phyloP scores from a whole-genome alignment of 1,140 invertebrate species.

The Heterodera schachtii region DNA sequence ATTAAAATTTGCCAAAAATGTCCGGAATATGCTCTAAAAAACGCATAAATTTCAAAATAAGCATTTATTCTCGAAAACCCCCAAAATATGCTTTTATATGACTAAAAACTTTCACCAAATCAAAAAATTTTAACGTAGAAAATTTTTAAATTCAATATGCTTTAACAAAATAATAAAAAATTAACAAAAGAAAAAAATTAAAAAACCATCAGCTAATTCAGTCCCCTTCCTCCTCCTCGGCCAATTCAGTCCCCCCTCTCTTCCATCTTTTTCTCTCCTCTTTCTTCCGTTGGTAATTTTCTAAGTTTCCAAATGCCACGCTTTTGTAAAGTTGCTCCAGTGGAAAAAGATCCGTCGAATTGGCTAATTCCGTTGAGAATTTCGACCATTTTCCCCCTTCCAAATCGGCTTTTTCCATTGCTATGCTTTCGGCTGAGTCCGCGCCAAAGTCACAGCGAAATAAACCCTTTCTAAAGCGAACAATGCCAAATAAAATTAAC shows the following conservation, averaged over 20 bases:
- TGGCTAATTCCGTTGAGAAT: not conserved
- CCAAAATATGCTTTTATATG: too few species aligned
- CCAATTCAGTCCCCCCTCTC: not conserved
- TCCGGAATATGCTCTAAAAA: too few species aligned
- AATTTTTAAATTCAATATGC: too few species aligned
- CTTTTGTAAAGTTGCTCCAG: conserved; percentile 21
- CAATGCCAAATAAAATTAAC: not conserved
- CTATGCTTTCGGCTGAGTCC: not conserved
- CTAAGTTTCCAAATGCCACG: conserved; percentile 24
- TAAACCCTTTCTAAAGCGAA: conserved; percentile 10
- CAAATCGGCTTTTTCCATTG: not conserved
- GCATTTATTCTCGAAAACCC: too few species aligned
- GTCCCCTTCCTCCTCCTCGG: not conserved
- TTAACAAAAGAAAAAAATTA: too few species aligned
- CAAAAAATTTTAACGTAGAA: too few species aligned
- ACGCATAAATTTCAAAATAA: too few species aligned
- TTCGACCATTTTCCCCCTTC: not conserved
- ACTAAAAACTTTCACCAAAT: too few species aligned
- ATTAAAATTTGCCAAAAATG: too few species aligned
- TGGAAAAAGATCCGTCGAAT: conserved; percentile 7
- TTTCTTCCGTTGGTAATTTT: conserved; percentile 17
- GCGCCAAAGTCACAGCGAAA: conserved; percentile 4
- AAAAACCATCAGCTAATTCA: too few species aligned
- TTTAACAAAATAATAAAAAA: too few species aligned
- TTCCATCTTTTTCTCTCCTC: conserved; percentile 27